phyloP scores from a whole-genome alignment of 2,888 invertebrate species.

The Aspidiotus rigidus region DNA sequence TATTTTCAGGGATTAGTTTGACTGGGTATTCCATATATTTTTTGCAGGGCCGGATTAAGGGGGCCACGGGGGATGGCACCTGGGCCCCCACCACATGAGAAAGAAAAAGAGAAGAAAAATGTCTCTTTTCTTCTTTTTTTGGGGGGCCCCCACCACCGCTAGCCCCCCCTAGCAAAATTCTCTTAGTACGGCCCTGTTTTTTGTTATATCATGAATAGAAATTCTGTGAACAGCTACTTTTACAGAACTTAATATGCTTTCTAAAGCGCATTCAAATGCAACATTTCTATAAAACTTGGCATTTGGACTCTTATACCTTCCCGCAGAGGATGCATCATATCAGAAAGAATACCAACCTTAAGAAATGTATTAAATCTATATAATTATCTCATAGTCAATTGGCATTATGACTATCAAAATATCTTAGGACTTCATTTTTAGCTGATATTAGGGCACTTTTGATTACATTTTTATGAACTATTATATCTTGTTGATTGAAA shows the following conservation, averaged over 20 bases:
- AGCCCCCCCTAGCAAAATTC: no score
- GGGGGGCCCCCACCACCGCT: no score
- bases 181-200: background rate
- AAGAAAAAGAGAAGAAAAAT: no score
- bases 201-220: background rate
- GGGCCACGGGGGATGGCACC: no score
- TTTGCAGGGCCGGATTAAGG: no score
- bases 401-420: slow-evolving; percentile 7
- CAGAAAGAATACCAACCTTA: slow-evolving; percentile 3
- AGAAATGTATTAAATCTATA: background rate
- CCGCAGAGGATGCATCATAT: background rate
- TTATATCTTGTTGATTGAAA: slow-evolving; percentile 5
- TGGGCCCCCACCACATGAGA: no score
- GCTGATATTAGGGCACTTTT: background rate
- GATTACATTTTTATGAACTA: slow-evolving; percentile 7
- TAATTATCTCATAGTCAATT: background rate
- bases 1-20: slow-evolving; percentile 5
- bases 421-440: slow-evolving; percentile 7
- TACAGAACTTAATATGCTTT: background rate
- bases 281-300: background rate
- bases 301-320: background rate
- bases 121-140: no score
- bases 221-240: background rate
- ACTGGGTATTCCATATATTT: slow-evolving; percentile 7
- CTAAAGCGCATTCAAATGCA: slow-evolving; percentile 6